These are phyloP conservation scores for Ailurus styani DNA, from an alignment of 2,113 vertebrate species.

Conservation along the genomic window DNA sequence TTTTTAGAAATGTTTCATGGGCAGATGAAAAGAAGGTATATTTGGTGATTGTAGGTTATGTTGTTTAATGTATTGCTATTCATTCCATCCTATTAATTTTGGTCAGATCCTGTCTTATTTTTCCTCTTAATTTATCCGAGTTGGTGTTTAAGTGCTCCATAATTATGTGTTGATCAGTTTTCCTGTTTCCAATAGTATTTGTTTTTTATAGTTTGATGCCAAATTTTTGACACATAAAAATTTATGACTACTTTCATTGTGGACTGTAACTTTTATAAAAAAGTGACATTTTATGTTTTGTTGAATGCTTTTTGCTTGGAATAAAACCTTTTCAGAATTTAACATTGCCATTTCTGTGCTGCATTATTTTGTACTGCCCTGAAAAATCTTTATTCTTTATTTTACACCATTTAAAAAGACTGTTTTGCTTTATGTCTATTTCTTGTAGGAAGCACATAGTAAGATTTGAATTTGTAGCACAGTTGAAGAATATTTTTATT, in stretches of 20 bases:
- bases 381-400: slow-evolving; percentile 37
- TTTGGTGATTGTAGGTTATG: not conserved
- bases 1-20: not conserved
- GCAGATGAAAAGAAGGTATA: not conserved
- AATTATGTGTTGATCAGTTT: slow-evolving; percentile 7
- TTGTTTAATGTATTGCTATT: slow-evolving; percentile 25
- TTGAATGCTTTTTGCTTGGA: slow-evolving; percentile 29
- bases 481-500: slow-evolving; percentile 51
- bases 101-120: slow-evolving; percentile 18
- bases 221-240: slow-evolving; percentile 57
- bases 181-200: slow-evolving; percentile 33
- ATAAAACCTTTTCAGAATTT: slow-evolving; percentile 39
- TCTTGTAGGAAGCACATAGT: not conserved
- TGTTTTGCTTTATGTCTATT: slow-evolving; percentile 49
- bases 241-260: slow-evolving; percentile 49
- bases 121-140: slow-evolving; percentile 22
- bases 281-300: slow-evolving; percentile 47
- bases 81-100: slow-evolving; percentile 33
- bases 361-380: slow-evolving; percentile 3
- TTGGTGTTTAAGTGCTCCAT: not conserved
- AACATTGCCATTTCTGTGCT: not conserved
- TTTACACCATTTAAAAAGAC: not conserved
- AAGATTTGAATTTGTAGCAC: slow-evolving; percentile 39
- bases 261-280: slow-evolving; percentile 51
- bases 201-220: slow-evolving; percentile 40